These are phyloP conservation scores for Ctenicera cuprea DNA, from an alignment of 2,888 invertebrate genomes.

Conservation along the genomic window DNA sequence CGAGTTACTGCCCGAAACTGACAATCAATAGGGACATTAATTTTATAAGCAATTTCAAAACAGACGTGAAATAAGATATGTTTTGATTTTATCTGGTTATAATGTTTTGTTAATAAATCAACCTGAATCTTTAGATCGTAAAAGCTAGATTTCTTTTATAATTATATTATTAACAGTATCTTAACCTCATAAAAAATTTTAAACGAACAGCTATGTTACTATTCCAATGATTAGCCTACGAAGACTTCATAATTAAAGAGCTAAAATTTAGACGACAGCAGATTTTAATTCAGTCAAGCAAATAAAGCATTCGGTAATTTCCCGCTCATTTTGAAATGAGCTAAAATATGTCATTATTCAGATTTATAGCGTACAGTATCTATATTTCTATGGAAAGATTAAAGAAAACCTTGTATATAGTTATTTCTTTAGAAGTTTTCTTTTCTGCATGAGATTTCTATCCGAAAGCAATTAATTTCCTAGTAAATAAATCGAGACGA, in stretches of 20 bases:
- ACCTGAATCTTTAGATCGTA: too few relatives aligned
- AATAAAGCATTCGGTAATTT: constrained; percentile 13
- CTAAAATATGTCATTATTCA: background rate
- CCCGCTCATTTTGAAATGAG: constrained; percentile 1
- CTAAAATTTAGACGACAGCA: background rate
- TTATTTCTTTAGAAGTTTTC: background rate
- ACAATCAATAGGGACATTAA: background rate
- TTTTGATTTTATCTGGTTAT: too few relatives aligned
- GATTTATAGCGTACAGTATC: background rate
- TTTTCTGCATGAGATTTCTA: background rate
- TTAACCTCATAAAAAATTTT: too few relatives aligned
- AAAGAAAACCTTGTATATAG: background rate
- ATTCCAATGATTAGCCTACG: background rate
- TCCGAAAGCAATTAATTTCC: background rate
- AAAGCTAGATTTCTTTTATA: too few relatives aligned
- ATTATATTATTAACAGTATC: too few relatives aligned
- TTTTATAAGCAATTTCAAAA: background rate
- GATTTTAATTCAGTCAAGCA: constrained; percentile 5
- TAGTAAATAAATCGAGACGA: background rate
- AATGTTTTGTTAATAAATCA: too few relatives aligned
- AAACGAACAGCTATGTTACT: background rate
- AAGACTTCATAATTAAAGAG: background rate
- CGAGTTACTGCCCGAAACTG: background rate
- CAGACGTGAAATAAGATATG: too few relatives aligned
- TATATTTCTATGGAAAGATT: background rate